Base-by-base conservation (phyloP, 2,113 vertebrate species). In the Puntigrus tetrazona region DNA sequence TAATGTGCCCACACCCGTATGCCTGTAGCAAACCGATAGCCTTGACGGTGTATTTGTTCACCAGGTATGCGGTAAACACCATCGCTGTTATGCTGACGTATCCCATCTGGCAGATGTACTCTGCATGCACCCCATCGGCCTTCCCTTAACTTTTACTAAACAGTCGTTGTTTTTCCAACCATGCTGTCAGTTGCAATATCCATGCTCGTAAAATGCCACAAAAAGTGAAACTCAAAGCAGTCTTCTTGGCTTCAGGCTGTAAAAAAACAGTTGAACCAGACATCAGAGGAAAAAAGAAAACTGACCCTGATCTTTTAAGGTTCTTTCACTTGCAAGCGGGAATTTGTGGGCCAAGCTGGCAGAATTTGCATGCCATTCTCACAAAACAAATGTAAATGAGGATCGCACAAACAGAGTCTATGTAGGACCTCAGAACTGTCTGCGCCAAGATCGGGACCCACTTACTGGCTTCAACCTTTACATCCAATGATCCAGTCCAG, bases 271-370 rank as follows among this genome's bases (percentile, higher is more conserved):
- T 80, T 70, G 11, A 88, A 43, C 22, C n/a, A 25, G 75, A 78
- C 75, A 55, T 22, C 45, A 57, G 38, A 13, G 31, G 18, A 45
- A 78, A 75, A 85, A 82, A 76, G 13, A 79, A 70, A 34, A 57
- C 72, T 50, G 83, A 38, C 81, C 70, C 65, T 75, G 45, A 77
- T 41, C 29, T 85, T 73, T 81, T 81, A 63, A 38, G 63, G 50
- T 82, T 31, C 61, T 50, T 84, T 77, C 25, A 78, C 83, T 61
- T 25, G 14, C 61, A 59, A 55, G 78, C 20, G 70, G 45, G 16
- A 85, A 29, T 83, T 78, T 67, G 78, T 97, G 96, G 84, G 67
- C 10, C 78, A 88, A 72, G 59, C 79, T 84, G 77, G 50, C 69
- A 85, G 78, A 77, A 83, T 84, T 84, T 86, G 84, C 81, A 83